These are phyloP conservation scores for Alces alces DNA, from an alignment of 2,113 vertebrate genomes.

Conservation along the genomic window DNA sequence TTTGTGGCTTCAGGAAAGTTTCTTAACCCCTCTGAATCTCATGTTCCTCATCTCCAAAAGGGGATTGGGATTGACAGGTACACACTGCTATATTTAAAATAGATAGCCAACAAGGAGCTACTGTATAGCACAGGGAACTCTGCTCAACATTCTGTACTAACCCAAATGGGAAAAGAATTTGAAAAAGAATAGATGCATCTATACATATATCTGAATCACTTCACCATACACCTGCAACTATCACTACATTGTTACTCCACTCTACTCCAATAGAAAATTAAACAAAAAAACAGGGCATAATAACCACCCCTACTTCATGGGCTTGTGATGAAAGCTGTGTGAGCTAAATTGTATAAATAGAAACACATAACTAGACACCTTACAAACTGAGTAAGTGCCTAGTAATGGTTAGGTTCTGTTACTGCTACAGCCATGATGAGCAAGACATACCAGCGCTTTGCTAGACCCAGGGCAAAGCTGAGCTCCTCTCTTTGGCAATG, in stretches of 20 bases:
- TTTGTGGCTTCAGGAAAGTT: background rate
- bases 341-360: accelerated
- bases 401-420: too few relatives aligned
- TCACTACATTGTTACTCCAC: background rate
- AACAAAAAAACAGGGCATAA: background rate
- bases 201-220: background rate
- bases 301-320: accelerated
- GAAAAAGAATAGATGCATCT: background rate
- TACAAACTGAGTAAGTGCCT: background rate
- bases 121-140: background rate
- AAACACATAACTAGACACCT: too few relatives aligned
- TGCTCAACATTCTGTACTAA: background rate
- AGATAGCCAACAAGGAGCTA: background rate
- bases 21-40: background rate
- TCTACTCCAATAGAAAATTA: background rate
- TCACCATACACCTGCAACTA: background rate
- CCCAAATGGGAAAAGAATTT: background rate
- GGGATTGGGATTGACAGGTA: background rate
- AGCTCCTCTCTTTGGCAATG: background rate
- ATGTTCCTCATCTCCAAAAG: background rate
- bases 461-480: background rate
- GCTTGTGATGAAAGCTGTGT: background rate
- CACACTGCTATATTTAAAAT: background rate
- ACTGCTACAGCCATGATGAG: background rate
- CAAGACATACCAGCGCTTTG: background rate